Percentiles rank a stretch among this genome's conserved stretches.
Evolutionary conservation across 2,113 vertebrate genomes (phyloP).

Genomic region (Saguinus midas): DNA sequence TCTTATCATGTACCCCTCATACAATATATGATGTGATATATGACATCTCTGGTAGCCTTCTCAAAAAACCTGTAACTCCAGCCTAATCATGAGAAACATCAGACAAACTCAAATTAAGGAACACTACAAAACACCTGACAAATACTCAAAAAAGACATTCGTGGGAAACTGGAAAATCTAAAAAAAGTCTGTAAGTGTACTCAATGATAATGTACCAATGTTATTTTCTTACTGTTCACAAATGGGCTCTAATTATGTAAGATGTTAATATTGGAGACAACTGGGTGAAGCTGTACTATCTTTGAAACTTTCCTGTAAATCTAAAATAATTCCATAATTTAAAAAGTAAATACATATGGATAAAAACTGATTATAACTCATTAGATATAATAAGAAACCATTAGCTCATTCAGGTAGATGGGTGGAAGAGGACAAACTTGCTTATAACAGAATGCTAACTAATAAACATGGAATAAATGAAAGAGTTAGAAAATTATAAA

Average conservation of each 20-base stretch:
- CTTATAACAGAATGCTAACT: rapidly evolving
- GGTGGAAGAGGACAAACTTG: background rate
- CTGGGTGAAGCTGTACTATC: background rate
- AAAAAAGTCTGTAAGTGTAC: background rate
- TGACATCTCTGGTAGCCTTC: background rate
- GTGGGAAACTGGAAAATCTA: background rate
- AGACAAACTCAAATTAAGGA: background rate
- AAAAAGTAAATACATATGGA: background rate
- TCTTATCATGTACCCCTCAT: background rate
- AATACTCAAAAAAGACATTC: background rate
- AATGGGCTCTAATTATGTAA: background rate
- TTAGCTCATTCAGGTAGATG: background rate
- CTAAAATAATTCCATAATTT: background rate
- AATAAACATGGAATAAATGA: background rate
- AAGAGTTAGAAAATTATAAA: background rate
- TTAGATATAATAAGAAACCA: background rate
- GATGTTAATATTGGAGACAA: background rate
- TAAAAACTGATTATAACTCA: background rate
- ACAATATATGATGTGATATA: background rate
- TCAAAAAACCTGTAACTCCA: background rate
- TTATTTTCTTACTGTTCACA: background rate
- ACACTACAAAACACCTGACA: background rate
- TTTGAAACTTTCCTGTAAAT: background rate
- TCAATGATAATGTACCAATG: background rate
- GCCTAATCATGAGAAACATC: background rate